Conservation (phyloP, 2,113 vertebrate species). For the Carassius auratus region DNA sequence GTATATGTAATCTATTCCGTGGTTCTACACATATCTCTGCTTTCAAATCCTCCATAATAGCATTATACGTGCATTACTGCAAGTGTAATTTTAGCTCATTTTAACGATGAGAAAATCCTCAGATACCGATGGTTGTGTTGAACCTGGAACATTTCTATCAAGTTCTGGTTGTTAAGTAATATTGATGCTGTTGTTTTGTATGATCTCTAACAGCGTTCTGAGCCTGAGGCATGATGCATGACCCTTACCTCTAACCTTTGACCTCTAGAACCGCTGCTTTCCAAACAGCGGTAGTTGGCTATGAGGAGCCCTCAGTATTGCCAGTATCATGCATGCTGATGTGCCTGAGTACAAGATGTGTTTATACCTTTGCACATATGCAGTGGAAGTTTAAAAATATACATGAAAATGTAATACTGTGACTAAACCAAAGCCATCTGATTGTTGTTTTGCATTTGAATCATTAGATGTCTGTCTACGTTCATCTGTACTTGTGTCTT, state of each 20-base stretch:
- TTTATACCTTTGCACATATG: background rate
- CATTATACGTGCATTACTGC: background rate
- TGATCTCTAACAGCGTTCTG: conserved; percentile 5
- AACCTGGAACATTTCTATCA: conserved; percentile 54
- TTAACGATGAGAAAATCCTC: background rate
- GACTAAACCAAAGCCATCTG: conserved; percentile 5
- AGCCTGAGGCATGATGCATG: conserved; percentile 61
- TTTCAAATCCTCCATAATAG: background rate
- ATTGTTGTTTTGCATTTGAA: conserved; percentile 28
- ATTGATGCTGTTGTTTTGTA: conserved; percentile 54
- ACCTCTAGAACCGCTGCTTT: conserved; percentile 13
- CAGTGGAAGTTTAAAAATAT: background rate
- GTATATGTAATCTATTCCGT: too few species aligned
- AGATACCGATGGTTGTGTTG: background rate
- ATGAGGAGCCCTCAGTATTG: background rate
- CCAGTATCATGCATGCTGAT: conserved; percentile 28
- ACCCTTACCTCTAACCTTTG: conserved; percentile 44
- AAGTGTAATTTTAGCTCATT: background rate
- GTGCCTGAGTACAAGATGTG: background rate
- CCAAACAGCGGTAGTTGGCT: background rate
- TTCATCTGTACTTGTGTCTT: conserved; percentile 60
- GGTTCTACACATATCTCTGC: background rate
- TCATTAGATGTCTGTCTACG: conserved; percentile 26
- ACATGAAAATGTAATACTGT: background rate
- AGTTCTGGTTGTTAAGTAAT: conserved; percentile 49